Base-by-base conservation (phyloP, 1,140 invertebrate genomes). In the Diabrotica virgifera region DNA sequence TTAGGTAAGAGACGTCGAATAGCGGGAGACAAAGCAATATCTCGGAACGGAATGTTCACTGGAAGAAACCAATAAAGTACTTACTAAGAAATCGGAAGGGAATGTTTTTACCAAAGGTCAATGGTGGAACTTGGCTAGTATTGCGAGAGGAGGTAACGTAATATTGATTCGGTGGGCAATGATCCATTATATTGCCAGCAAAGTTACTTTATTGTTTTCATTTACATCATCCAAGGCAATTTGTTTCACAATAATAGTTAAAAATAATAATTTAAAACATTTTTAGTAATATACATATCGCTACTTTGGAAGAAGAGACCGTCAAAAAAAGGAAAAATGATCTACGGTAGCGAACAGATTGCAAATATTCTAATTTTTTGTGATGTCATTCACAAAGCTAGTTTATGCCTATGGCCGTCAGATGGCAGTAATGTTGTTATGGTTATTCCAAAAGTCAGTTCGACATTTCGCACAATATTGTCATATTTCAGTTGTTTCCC, bases 61-160 rank as follows among this genome's bases (percentile, higher is more conserved):
- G 35, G 52, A 58, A 58, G 67, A 58, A 62, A 62, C 68, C 68
- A 71, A 71, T 71, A 69, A 71, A 71, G 69, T 65, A 69, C 62
- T 64, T 65, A 65, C 36, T 35, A 57, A 58, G 59, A 66, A 14
- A 58, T 11, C 9, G 36, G 35, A 57, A 36, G 36, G 35, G 55
- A 37, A 57, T 57, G 36, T 36, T 36, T 36, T 57, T 36, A 57
- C 12, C 24, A 57, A 55, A 11, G 24, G 8, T 6, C 36, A 10
- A 36, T 57, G 12, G 12, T 24, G 14, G n/a, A 35, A 35, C 14
- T 12, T 1, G 9, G 14, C 9, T 13, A 13, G 53, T 24, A 5
- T 13, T 24, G 24, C 14, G 12, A 24, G 8, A 24, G n/a, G 14
- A 55, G 10, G 10, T 35, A 6, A 9, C 9, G 14, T 13, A 55